A percentile compares a stretch with the other conserved stretches of the same genome.
Conservation (phyloP, 23 tunicate genomes). For the Ascidia mentula region DNA sequence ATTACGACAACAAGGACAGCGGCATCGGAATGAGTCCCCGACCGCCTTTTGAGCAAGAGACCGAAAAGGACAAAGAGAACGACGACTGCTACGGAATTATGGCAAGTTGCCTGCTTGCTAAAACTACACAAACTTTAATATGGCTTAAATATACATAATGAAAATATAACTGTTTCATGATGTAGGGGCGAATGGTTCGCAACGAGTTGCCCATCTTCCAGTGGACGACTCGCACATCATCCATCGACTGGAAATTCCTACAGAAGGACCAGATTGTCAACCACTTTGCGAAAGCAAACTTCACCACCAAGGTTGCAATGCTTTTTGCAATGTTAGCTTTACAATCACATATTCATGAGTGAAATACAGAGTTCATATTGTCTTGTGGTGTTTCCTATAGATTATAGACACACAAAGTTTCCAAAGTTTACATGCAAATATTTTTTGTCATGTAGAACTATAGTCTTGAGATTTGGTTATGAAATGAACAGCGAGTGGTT, state of each 20-base stretch:
- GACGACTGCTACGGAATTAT: conserved; percentile 81
- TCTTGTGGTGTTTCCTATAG: too few species aligned
- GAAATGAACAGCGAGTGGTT: too few species aligned
- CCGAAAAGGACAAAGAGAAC: conserved; percentile 57
- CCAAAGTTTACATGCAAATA: too few species aligned
- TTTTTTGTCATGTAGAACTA: too few species aligned
- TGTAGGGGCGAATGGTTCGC: conserved; percentile 90
- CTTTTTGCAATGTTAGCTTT: background rate
- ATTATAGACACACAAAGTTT: too few species aligned
- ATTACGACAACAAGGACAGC: conserved; percentile 64
- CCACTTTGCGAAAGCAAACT: conserved; percentile 94
- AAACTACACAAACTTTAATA: background rate
- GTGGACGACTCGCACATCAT: conserved; percentile 78
- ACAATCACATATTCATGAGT: too few species aligned
- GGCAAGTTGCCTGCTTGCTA: conserved; percentile 26
- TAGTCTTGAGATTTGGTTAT: too few species aligned
- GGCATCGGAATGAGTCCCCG: conserved; percentile 84
- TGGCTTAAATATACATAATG: background rate
- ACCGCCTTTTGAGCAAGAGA: conserved; percentile 74
- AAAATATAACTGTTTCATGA: background rate
- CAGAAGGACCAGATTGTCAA: conserved; percentile 91
- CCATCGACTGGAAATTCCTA: conserved; percentile 81
- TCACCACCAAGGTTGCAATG: conserved; percentile 76
- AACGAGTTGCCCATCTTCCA: conserved; percentile 78
- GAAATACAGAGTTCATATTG: too few species aligned